A percentile compares a stretch with the other conserved stretches of the same genome.
These are phyloP conservation scores for Eupithecia abbreviata DNA, from an alignment of 2,888 invertebrate species.

Conservation along the genomic window DNA sequence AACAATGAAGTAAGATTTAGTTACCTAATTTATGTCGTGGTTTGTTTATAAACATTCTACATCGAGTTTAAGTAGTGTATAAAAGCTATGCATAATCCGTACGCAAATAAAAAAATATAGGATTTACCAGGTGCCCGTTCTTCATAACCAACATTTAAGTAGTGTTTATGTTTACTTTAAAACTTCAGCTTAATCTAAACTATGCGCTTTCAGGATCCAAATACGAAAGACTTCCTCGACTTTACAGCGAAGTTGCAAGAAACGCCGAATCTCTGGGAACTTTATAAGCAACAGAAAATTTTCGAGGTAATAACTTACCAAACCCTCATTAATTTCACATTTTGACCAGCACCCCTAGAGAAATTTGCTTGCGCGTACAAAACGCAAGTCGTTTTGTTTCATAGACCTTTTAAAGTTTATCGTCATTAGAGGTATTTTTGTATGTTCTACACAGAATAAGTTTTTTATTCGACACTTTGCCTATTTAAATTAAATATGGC, in stretches of 20 bases:
- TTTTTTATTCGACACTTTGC: not conserved
- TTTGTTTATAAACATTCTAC: too few species aligned
- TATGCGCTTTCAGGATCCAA: conserved; percentile 60
- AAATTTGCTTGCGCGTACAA: not conserved
- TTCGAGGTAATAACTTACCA: conserved; percentile 61
- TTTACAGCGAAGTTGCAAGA: conserved; percentile 75
- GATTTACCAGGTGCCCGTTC: not conserved
- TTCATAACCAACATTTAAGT: not conserved
- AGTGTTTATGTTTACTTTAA: not conserved
- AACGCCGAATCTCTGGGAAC: conserved; percentile 74
- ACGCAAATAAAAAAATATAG: too few species aligned
- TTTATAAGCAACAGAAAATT: conserved; percentile 66
- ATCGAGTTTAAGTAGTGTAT: too few species aligned
- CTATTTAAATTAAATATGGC: too few species aligned
- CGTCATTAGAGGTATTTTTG: not conserved
- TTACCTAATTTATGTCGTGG: too few species aligned
- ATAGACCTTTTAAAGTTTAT: not conserved
- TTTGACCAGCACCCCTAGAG: not conserved
- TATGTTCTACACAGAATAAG: not conserved
- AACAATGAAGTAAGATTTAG: too few species aligned
- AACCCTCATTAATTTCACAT: not conserved
- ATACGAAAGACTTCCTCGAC: conserved; percentile 72
- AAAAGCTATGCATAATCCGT: too few species aligned
- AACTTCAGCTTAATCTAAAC: conserved; percentile 11
- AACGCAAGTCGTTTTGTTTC: not conserved